phyloP scores from a whole-genome alignment of 2,888 invertebrate species.

The Mechanitis messenoides region DNA sequence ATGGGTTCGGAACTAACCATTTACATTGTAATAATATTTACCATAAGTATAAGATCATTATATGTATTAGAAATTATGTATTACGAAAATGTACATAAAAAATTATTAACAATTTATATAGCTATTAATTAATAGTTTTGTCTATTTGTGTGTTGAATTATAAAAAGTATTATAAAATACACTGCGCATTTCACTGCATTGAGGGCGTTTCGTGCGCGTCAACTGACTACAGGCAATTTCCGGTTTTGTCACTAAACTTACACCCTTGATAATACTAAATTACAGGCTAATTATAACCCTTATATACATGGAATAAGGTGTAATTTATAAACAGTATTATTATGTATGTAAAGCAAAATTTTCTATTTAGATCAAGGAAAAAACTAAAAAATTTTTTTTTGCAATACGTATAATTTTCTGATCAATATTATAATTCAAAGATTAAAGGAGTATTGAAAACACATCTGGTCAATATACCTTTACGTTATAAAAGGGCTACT shows the following conservation, averaged over 20 bases:
- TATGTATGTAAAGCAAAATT: background rate
- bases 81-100: too few relatives aligned
- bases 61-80: too few relatives aligned
- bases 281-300: slow-evolving; percentile 11
- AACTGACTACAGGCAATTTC: slow-evolving; percentile 38
- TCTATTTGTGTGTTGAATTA: too few relatives aligned
- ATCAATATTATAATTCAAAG: slow-evolving; percentile 33
- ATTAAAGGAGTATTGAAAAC: slow-evolving; percentile 64
- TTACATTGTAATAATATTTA: too few relatives aligned
- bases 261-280: slow-evolving; percentile 4
- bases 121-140: too few relatives aligned
- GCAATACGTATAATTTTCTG: background rate
- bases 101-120: too few relatives aligned
- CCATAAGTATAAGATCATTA: too few relatives aligned
- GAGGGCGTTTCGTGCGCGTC: slow-evolving; percentile 34
- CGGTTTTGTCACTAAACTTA: slow-evolving; percentile 39
- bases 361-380: slow-evolving; percentile 20
- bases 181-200: slow-evolving; percentile 23
- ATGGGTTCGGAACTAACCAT: too few relatives aligned
- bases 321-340: background rate
- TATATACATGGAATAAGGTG: slow-evolving; percentile 1
- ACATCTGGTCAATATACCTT: slow-evolving; percentile 62
- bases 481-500: slow-evolving; percentile 57
- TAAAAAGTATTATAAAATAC: background rate
- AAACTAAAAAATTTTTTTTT: background rate